phyloP scores from a whole-genome alignment of 2,113 vertebrate species.

The Cavia aperea region DNA sequence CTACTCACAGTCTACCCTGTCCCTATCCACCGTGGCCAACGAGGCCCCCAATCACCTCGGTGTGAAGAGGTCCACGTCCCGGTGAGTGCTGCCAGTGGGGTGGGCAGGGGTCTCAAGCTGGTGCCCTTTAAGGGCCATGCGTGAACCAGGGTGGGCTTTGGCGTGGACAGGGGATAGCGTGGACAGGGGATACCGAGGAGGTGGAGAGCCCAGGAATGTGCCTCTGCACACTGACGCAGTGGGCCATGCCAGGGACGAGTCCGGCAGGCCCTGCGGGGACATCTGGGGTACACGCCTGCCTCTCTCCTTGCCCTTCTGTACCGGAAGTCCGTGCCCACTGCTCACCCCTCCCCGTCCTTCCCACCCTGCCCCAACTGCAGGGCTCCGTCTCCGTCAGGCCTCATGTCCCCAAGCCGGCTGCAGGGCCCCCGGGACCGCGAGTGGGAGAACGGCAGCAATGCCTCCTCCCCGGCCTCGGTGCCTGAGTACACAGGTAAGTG shows the following conservation, averaged over 20 bases:
- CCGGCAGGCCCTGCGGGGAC: background rate
- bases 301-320: background rate
- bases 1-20: constrained; percentile 90
- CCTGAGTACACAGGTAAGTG: constrained; percentile 89
- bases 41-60: constrained; percentile 76
- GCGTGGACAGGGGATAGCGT: background rate
- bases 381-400: constrained; percentile 85
- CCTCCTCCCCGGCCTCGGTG: constrained; percentile 88
- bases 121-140: background rate
- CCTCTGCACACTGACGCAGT: background rate
- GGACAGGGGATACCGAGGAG: background rate
- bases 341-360: accelerated
- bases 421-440: constrained; percentile 83
- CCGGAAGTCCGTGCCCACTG: accelerated
- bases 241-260: background rate
- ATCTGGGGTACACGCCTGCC: accelerated
- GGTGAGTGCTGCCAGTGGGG: constrained; percentile 41
- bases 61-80: constrained; percentile 76
- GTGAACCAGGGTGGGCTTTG: accelerated
- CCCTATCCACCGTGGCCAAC: constrained; percentile 86
- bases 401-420: constrained; percentile 83
- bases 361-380: constrained; percentile 62
- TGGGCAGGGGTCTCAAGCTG: accelerated
- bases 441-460: constrained; percentile 88
- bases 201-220: background rate